These are phyloP conservation scores for Tauraco erythrolophus DNA, from an alignment of 2,113 vertebrate species.

Conservation along the genomic window DNA sequence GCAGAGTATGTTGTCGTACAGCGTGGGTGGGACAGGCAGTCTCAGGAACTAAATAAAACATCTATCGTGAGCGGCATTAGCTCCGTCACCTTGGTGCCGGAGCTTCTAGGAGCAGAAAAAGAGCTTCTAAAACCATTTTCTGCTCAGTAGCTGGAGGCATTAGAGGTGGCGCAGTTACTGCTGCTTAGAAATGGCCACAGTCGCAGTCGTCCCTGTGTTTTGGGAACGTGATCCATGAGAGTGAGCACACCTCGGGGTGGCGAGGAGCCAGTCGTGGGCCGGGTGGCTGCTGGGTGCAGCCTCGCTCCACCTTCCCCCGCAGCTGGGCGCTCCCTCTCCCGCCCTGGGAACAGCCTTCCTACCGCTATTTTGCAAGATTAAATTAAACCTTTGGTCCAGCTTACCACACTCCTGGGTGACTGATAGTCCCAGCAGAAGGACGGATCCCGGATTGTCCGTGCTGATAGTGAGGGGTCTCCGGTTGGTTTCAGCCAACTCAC, in stretches of 20 bases:
- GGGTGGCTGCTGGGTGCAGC: neutral
- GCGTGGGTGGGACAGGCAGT: neutral
- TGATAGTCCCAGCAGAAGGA: neutral
- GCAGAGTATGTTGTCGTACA: neutral
- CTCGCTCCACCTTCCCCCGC: fast-evolving
- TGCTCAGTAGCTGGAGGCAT: neutral
- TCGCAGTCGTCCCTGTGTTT: neutral
- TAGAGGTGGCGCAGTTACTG: neutral
- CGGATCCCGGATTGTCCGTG: neutral
- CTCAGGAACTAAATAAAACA: neutral
- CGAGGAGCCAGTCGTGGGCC: fast-evolving
- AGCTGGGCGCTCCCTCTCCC: neutral
- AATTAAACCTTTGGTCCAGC: neutral
- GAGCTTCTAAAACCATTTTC: neutral
- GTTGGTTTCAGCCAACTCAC: neutral
- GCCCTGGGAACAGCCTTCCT: neutral
- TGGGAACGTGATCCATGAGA: neutral
- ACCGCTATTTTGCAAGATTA: neutral
- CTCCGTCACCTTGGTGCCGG: neutral
- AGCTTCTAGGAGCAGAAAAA: neutral
- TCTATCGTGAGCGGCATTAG: neutral
- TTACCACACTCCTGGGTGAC: neutral
- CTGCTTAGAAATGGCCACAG: neutral
- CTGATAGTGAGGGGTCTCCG: neutral
- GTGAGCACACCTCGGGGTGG: neutral